A percentile compares a stretch with the other conserved stretches of the same genome.
phyloP scores from a whole-genome alignment of 53 echinoderm and acorn worm species.

The Actinopyga echinites region DNA sequence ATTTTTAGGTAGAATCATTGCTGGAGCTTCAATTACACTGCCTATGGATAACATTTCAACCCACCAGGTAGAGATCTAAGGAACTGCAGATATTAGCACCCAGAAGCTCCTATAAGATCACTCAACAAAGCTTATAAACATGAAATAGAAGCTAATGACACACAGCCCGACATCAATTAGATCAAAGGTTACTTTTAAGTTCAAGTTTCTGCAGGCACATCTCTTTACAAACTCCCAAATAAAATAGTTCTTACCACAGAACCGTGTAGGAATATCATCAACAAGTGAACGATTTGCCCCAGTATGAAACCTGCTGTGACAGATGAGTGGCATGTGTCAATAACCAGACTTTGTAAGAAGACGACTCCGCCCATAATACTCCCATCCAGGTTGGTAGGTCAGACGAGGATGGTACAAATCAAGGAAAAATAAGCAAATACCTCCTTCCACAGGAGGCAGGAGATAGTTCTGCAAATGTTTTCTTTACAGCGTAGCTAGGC shows the following conservation, averaged over 20 bases:
- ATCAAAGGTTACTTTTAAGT: too few relatives aligned
- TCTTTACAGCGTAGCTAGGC: slow-evolving; percentile 1
- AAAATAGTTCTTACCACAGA: neutral
- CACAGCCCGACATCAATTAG: neutral
- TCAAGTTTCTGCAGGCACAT: too few relatives aligned
- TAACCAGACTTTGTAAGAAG: neutral
- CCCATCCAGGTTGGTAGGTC: too few relatives aligned
- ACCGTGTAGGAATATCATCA: slow-evolving; percentile 8
- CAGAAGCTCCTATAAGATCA: slow-evolving; percentile 4
- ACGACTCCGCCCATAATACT: slow-evolving; percentile 3
- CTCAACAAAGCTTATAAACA: slow-evolving; percentile 1
- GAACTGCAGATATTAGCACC: too few relatives aligned
- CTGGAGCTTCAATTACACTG: too few relatives aligned
- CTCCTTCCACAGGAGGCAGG: neutral
- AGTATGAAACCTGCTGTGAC: neutral
- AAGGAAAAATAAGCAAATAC: neutral
- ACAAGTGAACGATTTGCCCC: slow-evolving; percentile 23
- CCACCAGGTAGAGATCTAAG: too few relatives aligned
- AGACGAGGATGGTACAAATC: neutral
- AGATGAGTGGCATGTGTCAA: slow-evolving; percentile 16
- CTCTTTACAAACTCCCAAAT: too few relatives aligned
- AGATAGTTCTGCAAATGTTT: slow-evolving; percentile 2
- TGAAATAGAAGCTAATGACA: slow-evolving; percentile 8
- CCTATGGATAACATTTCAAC: too few relatives aligned
- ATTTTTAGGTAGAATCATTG: too few relatives aligned